These are phyloP conservation scores for Drosophila ustulata DNA, from an alignment of 2,888 invertebrate species.

Conservation along the genomic window DNA sequence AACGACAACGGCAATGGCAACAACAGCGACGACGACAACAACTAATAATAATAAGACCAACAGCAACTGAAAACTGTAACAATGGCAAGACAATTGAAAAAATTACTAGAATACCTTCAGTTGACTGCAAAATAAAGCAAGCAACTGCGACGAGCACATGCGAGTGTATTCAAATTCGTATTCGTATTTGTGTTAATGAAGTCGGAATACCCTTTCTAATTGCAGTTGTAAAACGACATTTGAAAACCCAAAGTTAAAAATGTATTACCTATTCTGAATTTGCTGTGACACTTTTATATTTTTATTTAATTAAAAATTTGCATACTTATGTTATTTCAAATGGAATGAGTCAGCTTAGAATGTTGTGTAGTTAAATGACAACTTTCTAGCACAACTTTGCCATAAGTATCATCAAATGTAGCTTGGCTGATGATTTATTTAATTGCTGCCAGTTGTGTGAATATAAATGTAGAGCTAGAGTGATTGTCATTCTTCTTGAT, in stretches of 20 bases:
- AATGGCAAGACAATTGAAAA: conserved; percentile 54
- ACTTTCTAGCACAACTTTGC: no score
- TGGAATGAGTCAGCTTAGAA: no score
- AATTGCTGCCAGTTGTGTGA: no score
- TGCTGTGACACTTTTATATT: background rate
- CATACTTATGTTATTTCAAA: no score
- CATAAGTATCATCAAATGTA: no score
- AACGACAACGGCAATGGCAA: conserved; percentile 14
- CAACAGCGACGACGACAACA: conserved; percentile 21
- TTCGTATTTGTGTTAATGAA: background rate
- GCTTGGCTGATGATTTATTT: no score
- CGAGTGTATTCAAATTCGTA: background rate
- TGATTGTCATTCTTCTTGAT: no score
- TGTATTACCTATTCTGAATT: background rate
- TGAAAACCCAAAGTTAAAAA: fast-evolving
- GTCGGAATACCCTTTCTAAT: conserved; percentile 25
- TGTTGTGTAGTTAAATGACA: no score
- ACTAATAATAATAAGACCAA: conserved; percentile 30
- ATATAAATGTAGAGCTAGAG: no score
- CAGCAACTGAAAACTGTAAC: conserved; percentile 43
- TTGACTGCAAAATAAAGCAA: conserved; percentile 21
- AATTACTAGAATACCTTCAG: conserved; percentile 57
- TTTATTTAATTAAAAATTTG: background rate
- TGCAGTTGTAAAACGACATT: background rate
- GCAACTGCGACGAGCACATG: conserved; percentile 23